Percentiles rank a stretch among this genome's conserved stretches.
phyloP scores from a whole-genome alignment of 2,113 vertebrate species.

The Pedionomus torquatus region DNA sequence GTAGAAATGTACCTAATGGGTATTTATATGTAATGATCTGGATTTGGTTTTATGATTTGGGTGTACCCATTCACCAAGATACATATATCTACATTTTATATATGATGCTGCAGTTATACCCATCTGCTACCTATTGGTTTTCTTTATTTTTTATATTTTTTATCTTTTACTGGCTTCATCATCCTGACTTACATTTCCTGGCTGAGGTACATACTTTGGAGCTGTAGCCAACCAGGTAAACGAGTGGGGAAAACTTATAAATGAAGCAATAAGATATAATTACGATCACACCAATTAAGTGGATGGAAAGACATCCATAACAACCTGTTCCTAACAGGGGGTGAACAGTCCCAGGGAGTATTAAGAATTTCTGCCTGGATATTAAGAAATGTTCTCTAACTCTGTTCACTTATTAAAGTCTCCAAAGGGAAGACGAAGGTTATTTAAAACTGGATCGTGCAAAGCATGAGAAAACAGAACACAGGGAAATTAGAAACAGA shows the following conservation, averaged over 20 bases:
- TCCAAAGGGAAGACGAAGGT: conserved; percentile 20
- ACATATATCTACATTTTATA: not conserved
- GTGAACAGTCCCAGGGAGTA: conserved; percentile 14
- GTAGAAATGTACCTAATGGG: not conserved
- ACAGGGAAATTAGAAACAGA: conserved; percentile 26
- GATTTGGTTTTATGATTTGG: not conserved
- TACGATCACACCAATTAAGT: not conserved
- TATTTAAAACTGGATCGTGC: conserved; percentile 47
- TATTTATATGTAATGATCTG: not conserved
- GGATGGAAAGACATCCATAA: conserved; percentile 28
- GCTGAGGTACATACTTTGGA: not conserved
- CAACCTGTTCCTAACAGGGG: conserved; percentile 21
- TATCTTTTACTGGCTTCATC: not conserved
- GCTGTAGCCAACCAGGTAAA: not conserved
- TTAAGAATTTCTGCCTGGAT: conserved; percentile 43
- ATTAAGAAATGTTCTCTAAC: conserved; percentile 36
- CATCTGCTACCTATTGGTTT: not conserved
- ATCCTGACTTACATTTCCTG: not conserved
- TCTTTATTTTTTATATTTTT: too few species aligned
- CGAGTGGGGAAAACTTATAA: not conserved
- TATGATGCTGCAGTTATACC: not conserved
- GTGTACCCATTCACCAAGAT: not conserved
- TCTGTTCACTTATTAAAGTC: conserved; percentile 9
- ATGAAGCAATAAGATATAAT: not conserved
- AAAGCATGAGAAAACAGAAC: conserved; percentile 38